Base-by-base conservation (phyloP, 2,888 invertebrate genomes). In the Hemicrepidius hirtus region DNA sequence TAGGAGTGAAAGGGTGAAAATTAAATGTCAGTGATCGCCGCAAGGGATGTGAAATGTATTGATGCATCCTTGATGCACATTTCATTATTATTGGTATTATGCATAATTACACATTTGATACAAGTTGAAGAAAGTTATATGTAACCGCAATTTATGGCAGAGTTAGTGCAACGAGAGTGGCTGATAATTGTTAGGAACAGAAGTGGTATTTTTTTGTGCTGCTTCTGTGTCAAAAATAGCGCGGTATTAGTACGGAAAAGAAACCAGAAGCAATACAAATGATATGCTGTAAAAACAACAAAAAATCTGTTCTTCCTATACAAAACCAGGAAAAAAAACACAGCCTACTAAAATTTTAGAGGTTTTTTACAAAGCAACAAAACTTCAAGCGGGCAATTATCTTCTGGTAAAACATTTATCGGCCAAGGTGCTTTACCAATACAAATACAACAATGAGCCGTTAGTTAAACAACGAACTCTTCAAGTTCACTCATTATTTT, bases 1-100 rank as follows among this genome's bases (percentile, higher is more conserved):
- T n/a, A 21, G 3, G 32, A 40, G 60, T 60, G 60, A 60, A 60
- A 60, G 60, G 60, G 60, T 40, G 37, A 40, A 41, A 41, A 40
- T 41, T 41, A 41, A 59, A 59, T 59, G 40, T 37, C 40, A 59
- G 13, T 13, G 16, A 37, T 1, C 12, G 59, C 59, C 40, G 35
- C 10, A 12, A 37, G 59, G 10, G 18, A 10, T 9, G 40, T 18
- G 16, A 59, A 32, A 53, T 28, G 28, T 21, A 53, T 53, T 28
- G 16, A 16, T 50, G 16, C 16, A 46, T 46, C 46, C 20, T 46
- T 9, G 6, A 18, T 9, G 46, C 18, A 46, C n/a, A n/a, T n/a
- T 20, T 13, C 1, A 46, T 13, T 16, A 46, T 46, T 10, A 46
- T 32, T 32, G n/a, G n/a, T n/a, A 32, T 32, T 5, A 32, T 5